phyloP scores from a whole-genome alignment of 2,113 vertebrate genomes.

The Cebus imitator region DNA sequence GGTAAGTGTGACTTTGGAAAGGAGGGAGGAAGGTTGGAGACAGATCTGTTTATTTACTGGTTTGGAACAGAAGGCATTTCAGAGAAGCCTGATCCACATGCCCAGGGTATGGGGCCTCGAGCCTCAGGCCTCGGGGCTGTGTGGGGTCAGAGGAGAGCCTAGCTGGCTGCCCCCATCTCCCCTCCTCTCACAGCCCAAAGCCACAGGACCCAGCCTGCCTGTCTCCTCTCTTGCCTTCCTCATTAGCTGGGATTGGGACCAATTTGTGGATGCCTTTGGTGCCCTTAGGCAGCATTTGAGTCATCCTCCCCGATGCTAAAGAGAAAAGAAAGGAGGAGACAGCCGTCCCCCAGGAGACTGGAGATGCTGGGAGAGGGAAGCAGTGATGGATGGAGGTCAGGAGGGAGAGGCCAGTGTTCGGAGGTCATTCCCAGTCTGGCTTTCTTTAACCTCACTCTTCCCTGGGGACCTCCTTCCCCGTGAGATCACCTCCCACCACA shows the following conservation, averaged over 20 bases:
- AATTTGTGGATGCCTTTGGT: conserved; percentile 74
- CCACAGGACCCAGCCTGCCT: conserved; percentile 70
- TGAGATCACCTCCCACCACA: conserved; percentile 56
- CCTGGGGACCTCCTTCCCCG: conserved; percentile 48
- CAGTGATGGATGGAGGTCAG: conserved; percentile 76
- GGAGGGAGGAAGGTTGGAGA: neutral
- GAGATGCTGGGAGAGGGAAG: conserved; percentile 52
- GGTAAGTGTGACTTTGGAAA: conserved; percentile 7
- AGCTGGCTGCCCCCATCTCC: conserved; percentile 7
- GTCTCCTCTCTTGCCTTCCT: conserved; percentile 72
- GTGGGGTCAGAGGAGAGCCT: conserved; percentile 66
- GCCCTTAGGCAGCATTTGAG: conserved; percentile 69
- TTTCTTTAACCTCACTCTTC: conserved; percentile 70
- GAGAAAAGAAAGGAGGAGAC: conserved; percentile 75
- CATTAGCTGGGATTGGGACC: conserved; percentile 75
- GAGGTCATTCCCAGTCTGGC: conserved; percentile 70
- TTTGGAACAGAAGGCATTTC: conserved; percentile 64
- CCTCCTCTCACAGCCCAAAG: conserved; percentile 54
- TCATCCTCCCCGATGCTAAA: conserved; percentile 70
- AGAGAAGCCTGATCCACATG: conserved; percentile 52
- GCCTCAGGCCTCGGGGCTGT: conserved; percentile 24
- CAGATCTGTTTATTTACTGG: conserved; percentile 65
- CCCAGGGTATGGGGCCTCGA: conserved; percentile 30
- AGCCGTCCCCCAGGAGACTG: conserved; percentile 70
- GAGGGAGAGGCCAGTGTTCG: conserved; percentile 54